Conservation (phyloP, 2,888 invertebrate genomes). For the Oscheius sp. region DNA sequence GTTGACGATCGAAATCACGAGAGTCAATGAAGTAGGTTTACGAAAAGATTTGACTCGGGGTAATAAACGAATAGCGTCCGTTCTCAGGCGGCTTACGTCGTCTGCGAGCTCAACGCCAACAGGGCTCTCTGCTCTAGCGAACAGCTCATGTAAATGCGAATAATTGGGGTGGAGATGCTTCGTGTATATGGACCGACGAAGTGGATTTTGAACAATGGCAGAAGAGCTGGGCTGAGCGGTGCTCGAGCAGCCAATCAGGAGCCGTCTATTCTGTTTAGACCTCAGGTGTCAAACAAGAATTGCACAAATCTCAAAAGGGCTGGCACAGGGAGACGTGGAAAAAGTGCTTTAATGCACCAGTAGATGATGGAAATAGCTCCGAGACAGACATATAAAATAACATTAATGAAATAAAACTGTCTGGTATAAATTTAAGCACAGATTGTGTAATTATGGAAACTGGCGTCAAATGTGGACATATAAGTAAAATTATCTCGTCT, state of each 20-base stretch:
- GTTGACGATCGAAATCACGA: not conserved
- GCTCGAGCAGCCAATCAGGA: conserved; percentile 36
- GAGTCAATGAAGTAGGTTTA: conserved; percentile 12
- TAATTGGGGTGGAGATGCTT: conserved; percentile 21
- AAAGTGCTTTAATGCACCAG: no score
- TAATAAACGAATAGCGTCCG: conserved; percentile 30
- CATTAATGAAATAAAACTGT: no score
- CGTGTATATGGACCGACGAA: conserved; percentile 27
- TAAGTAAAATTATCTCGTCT: not conserved
- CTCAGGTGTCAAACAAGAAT: conserved; percentile 14
- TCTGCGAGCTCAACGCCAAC: conserved; percentile 29
- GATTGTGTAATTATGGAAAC: conserved; percentile 9
- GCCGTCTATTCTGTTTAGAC: conserved; percentile 24
- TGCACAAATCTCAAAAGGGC: not conserved
- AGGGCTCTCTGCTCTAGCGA: conserved; percentile 19
- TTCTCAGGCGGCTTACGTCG: conserved; percentile 36
- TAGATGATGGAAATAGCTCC: no score
- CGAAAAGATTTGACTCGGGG: conserved; percentile 15
- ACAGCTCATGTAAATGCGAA: conserved; percentile 22
- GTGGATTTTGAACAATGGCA: conserved; percentile 29
- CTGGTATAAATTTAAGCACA: no score
- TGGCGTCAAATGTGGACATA: not conserved
- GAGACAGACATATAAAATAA: no score
- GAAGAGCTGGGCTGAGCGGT: conserved; percentile 34
- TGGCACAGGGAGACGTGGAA: no score